Conservation (phyloP, 2,888 invertebrate genomes). For the Diaprepes abbreviatus region DNA sequence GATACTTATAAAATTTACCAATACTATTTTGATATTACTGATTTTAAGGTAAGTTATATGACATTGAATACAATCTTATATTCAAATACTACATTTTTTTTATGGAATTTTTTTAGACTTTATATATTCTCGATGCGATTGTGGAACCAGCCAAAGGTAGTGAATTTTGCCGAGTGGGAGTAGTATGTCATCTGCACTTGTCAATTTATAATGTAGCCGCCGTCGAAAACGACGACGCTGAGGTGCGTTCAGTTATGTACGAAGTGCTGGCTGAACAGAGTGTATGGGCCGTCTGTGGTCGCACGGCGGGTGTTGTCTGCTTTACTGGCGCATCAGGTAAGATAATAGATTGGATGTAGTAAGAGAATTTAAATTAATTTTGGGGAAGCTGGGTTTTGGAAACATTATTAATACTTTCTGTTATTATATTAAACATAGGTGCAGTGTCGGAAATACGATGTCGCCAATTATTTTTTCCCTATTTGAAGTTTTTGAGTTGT, state of each 20-base stretch:
- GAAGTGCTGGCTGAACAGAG: slow-evolving; percentile 93
- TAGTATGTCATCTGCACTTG: slow-evolving; percentile 86
- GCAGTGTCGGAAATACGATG: too few species aligned
- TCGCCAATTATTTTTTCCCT: too few species aligned
- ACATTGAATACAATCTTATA: too few species aligned
- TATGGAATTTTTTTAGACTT: slow-evolving; percentile 74
- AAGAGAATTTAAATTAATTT: too few species aligned
- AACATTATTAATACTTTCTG: too few species aligned
- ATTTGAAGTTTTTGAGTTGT: too few species aligned
- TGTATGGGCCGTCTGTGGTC: slow-evolving; percentile 93
- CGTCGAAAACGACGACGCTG: slow-evolving; percentile 45
- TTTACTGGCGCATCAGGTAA: slow-evolving; percentile 53
- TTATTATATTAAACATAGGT: too few species aligned
- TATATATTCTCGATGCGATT: slow-evolving; percentile 84
- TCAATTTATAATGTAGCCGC: slow-evolving; percentile 71
- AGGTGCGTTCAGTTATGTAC: slow-evolving; percentile 84
- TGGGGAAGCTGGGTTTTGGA: too few species aligned
- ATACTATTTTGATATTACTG: slow-evolving; percentile 84
- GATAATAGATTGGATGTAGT: too few species aligned
- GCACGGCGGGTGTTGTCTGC: slow-evolving; percentile 83
- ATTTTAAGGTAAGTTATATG: slow-evolving; percentile 80
- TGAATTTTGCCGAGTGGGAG: slow-evolving; percentile 91
- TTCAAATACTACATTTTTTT: neutral
- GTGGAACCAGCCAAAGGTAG: slow-evolving; percentile 84
- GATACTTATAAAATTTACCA: slow-evolving; percentile 68